Percentiles rank a stretch among this genome's conserved stretches.
These are phyloP conservation scores for Aethes cnicana DNA, from an alignment of 2,888 invertebrate species.

Conservation along the genomic window DNA sequence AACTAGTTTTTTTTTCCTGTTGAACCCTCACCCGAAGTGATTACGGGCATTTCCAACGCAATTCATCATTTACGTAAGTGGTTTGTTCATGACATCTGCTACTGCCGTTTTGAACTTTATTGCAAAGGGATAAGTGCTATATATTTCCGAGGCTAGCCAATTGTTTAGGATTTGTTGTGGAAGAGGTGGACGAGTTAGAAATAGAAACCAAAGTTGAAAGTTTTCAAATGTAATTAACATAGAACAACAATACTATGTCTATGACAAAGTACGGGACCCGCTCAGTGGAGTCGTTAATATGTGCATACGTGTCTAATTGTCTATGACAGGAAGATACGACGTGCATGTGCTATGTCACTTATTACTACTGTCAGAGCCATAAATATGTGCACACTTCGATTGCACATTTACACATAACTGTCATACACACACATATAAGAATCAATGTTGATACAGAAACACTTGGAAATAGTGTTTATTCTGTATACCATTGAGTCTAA, in stretches of 20 bases:
- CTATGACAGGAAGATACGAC: slow-evolving; percentile 16
- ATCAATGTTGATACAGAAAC: too few species aligned
- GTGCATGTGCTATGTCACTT: slow-evolving; percentile 20
- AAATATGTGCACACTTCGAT: too few species aligned
- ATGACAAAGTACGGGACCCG: slow-evolving; percentile 19
- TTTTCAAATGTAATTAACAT: slow-evolving; percentile 25
- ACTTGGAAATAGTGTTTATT: slow-evolving; percentile 36
- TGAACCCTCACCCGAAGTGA: too few species aligned
- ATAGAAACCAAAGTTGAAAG: not conserved
- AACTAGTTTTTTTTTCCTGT: too few species aligned
- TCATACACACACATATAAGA: too few species aligned
- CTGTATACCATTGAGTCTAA: slow-evolving; percentile 34
- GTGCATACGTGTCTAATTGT: slow-evolving; percentile 1
- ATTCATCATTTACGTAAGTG: too few species aligned
- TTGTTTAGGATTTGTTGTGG: not conserved
- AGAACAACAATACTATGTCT: slow-evolving; percentile 28
- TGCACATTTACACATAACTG: not conserved
- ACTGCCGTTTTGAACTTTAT: too few species aligned
- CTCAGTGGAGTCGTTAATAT: slow-evolving; percentile 12
- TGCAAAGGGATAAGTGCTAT: too few species aligned
- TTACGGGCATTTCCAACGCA: too few species aligned
- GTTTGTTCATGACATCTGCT: too few species aligned
- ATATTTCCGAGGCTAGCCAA: not conserved
- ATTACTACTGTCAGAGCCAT: not conserved
- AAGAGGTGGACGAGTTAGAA: not conserved